Percentiles rank a stretch among this genome's conserved stretches.
These are phyloP conservation scores for Aricia agestis DNA, from an alignment of 1,140 invertebrate genomes.

Conservation along the genomic window DNA sequence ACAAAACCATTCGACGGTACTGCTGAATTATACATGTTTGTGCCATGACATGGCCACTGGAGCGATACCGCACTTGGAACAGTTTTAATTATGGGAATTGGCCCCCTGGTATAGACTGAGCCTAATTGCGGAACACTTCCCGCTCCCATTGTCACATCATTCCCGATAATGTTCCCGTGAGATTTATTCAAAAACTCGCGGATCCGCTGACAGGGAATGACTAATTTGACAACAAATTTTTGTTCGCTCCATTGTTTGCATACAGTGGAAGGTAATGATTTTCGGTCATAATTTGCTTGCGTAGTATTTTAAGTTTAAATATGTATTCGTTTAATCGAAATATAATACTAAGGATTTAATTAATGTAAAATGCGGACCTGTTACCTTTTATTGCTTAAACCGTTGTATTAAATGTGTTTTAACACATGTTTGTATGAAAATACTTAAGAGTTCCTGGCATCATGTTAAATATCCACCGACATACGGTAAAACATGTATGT, in stretches of 20 bases:
- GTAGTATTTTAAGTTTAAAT: too few relatives aligned
- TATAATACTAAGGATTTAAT: background rate
- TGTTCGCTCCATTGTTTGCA: background rate
- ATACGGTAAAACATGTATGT: too few relatives aligned
- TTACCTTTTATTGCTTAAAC: background rate
- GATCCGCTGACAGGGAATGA: background rate
- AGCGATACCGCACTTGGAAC: background rate
- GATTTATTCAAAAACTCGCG: constrained; percentile 10
- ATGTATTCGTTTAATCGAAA: too few relatives aligned
- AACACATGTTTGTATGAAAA: too few relatives aligned
- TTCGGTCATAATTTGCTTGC: background rate
- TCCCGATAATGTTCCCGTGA: constrained; percentile 6
- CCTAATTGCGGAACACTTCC: constrained; percentile 11
- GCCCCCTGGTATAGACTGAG: background rate
- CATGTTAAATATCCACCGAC: too few relatives aligned
- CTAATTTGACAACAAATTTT: constrained; percentile 5
- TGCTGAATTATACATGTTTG: too few relatives aligned
- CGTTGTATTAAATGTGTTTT: too few relatives aligned
- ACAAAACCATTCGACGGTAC: too few relatives aligned
- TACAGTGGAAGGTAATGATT: background rate
- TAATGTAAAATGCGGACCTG: background rate
- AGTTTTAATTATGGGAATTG: background rate
- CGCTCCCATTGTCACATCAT: constrained; percentile 1
- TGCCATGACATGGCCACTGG: too few relatives aligned
- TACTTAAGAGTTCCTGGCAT: too few relatives aligned